These are phyloP conservation scores for Archilochus colubris DNA, from an alignment of 2,113 vertebrate species.

Conservation along the genomic window DNA sequence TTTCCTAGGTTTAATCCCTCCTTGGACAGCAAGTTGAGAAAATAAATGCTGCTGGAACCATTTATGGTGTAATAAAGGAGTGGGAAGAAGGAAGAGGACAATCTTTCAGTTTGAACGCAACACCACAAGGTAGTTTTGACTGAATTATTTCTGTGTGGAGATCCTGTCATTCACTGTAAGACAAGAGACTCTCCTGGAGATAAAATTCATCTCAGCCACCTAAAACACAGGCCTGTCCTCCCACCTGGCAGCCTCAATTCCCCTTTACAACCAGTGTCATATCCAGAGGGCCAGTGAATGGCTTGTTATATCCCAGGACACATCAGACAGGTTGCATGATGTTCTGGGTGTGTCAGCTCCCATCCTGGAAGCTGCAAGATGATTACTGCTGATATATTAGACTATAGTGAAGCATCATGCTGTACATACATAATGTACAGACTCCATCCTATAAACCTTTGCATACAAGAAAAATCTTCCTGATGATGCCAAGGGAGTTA, in stretches of 20 bases:
- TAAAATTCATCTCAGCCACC: not conserved
- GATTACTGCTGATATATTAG: not conserved
- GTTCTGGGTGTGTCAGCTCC: not conserved
- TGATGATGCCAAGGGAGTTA: not conserved
- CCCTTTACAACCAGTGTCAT: not conserved
- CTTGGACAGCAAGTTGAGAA: not conserved
- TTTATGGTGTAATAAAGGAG: rapidly evolving
- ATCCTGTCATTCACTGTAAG: not conserved
- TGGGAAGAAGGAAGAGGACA: not conserved
- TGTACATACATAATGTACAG: not conserved
- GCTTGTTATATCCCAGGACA: not conserved
- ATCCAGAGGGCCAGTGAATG: not conserved
- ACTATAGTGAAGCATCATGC: not conserved
- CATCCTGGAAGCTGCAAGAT: not conserved
- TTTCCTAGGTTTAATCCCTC: not conserved
- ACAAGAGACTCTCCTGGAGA: not conserved
- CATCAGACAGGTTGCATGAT: not conserved
- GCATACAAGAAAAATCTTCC: not conserved
- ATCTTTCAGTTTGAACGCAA: not conserved
- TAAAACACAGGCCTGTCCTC: not conserved
- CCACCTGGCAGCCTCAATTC: not conserved
- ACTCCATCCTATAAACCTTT: not conserved
- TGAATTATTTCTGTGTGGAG: not conserved
- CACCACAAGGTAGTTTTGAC: not conserved
- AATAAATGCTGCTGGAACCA: not conserved